A percentile compares a stretch with the other conserved stretches of the same genome.
phyloP scores from a whole-genome alignment of 1,140 invertebrate species.

The Penaeus chinensis region DNA sequence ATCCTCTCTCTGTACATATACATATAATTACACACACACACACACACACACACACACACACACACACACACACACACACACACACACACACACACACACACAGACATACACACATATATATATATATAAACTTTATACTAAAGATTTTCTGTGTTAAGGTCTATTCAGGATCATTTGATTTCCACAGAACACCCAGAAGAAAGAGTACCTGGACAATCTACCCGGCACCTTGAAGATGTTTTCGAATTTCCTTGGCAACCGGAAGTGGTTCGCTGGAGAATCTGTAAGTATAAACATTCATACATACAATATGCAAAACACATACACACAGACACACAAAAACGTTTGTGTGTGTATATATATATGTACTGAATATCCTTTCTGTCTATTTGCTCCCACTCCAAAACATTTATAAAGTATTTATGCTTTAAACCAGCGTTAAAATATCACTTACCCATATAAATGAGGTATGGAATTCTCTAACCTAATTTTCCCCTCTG shows the following conservation, averaged over 20 bases:
- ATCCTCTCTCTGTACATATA: slow-evolving; percentile 3
- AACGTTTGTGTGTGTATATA: no score
- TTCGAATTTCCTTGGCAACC: slow-evolving; percentile 68
- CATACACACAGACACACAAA: no score
- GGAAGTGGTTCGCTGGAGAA: slow-evolving; percentile 69
- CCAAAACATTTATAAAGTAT: no score
- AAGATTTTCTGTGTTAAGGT: no score
- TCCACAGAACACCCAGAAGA: slow-evolving; percentile 67
- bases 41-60: background rate
- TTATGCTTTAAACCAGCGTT: no score
- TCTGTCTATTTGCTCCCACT: no score
- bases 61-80: background rate
- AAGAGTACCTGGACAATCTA: slow-evolving; percentile 66
- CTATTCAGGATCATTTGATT: no score
- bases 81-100: background rate
- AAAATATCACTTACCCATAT: no score
- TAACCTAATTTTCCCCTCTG: background rate
- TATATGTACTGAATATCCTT: no score
- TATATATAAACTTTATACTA: background rate
- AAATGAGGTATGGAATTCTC: background rate
- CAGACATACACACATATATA: background rate
- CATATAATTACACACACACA: background rate
- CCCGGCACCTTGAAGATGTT: slow-evolving; percentile 66
- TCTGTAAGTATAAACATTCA: slow-evolving; percentile 65
- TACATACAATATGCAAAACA: background rate